Conservation (phyloP, 1,140 invertebrate species). For the Panagrolaimus sp. region DNA sequence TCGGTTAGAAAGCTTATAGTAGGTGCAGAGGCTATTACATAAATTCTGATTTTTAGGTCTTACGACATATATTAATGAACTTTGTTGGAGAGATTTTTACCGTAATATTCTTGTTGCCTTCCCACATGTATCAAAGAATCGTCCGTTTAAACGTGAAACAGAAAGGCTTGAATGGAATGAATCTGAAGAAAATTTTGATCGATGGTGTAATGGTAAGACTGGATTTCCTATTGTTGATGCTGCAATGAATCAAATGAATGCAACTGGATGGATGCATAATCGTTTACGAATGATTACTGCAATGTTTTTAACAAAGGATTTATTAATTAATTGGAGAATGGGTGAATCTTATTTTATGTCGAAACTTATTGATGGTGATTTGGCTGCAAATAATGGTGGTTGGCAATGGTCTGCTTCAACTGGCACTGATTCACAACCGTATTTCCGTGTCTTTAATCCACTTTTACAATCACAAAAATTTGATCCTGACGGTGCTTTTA, state of each 20-base stretch:
- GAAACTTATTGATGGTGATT: constrained; percentile 51
- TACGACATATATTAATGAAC: constrained; percentile 10
- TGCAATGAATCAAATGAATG: constrained; percentile 60
- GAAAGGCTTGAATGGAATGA: constrained; percentile 18
- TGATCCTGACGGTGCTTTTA: constrained; percentile 25
- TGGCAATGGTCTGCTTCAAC: constrained; percentile 36
- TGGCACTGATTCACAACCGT: constrained; percentile 30
- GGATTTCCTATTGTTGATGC: constrained; percentile 62
- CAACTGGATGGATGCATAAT: constrained; percentile 62
- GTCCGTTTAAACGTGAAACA: constrained; percentile 13
- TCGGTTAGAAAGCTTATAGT: too few species aligned
- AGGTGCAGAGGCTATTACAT: too few species aligned
- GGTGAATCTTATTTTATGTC: constrained; percentile 62
- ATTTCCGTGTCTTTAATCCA: constrained; percentile 41
- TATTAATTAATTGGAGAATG: constrained; percentile 61
- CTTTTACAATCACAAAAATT: constrained; percentile 26
- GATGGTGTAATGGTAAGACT: constrained; percentile 56
- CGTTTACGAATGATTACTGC: constrained; percentile 61
- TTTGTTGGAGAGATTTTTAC: constrained; percentile 22
- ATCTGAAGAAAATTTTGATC: not conserved
- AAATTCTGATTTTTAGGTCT: not conserved
- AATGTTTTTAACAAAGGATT: constrained; percentile 60
- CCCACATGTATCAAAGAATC: constrained; percentile 4
- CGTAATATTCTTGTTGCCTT: constrained; percentile 11
- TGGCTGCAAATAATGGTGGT: constrained; percentile 24